These are phyloP conservation scores for Centropristis striata DNA, from an alignment of 2,113 vertebrate genomes.

Conservation along the genomic window DNA sequence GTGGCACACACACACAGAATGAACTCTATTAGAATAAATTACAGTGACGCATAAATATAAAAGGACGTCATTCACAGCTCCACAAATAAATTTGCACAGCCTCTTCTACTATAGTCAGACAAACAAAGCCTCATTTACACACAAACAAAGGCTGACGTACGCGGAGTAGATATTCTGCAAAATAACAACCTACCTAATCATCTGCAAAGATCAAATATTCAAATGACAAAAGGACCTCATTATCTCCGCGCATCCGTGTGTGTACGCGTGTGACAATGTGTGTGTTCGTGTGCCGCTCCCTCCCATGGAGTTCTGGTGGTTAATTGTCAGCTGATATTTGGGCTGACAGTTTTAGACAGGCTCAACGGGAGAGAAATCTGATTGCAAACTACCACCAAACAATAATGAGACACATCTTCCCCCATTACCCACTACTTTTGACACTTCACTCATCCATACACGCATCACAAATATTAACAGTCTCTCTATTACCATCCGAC, in stretches of 20 bases:
- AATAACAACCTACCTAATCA: constrained; percentile 80
- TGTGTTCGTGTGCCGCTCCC: constrained; percentile 26
- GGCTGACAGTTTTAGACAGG: constrained; percentile 70
- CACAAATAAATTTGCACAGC: constrained; percentile 45
- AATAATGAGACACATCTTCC: constrained; percentile 79
- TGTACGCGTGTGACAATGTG: constrained; percentile 23
- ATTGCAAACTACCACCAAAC: constrained; percentile 60
- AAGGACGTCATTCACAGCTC: constrained; percentile 30
- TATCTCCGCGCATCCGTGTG: constrained; percentile 68
- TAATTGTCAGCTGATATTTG: constrained; percentile 83
- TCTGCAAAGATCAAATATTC: constrained; percentile 84
- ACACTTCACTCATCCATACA: constrained; percentile 55
- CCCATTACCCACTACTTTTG: constrained; percentile 62
- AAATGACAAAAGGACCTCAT: constrained; percentile 84
- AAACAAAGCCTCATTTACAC: constrained; percentile 75
- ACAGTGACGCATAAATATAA: constrained; percentile 27
- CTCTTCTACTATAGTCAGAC: constrained; percentile 27
- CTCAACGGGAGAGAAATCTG: constrained; percentile 72
- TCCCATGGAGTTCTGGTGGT: constrained; percentile 56
- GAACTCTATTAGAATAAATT: constrained; percentile 17
- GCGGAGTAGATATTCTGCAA: constrained; percentile 50
- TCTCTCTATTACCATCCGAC: constrained; percentile 38
- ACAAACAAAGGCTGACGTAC: constrained; percentile 73
- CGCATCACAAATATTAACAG: constrained; percentile 28
- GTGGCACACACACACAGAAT: constrained; percentile 1